phyloP scores from a whole-genome alignment of 2,888 invertebrate species.

The Salticus scenicus region DNA sequence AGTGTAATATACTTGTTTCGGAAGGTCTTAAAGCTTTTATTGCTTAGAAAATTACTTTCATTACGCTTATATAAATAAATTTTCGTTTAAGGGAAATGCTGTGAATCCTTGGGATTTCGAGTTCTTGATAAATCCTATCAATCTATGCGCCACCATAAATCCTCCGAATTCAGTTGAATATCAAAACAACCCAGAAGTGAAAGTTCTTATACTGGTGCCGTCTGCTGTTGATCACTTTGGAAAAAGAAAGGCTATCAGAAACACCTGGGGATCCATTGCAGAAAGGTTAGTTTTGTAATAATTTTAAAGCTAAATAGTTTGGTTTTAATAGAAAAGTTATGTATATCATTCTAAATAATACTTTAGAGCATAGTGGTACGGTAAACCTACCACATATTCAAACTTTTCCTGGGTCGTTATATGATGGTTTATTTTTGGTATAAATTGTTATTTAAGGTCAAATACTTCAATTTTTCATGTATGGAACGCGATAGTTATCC shows the following conservation, averaged over 20 bases:
- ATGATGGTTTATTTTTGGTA: too few species aligned
- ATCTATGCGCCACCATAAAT: constrained; percentile 30
- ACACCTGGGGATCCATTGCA: constrained; percentile 81
- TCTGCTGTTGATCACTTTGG: constrained; percentile 83
- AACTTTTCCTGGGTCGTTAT: too few species aligned
- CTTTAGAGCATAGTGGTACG: too few species aligned
- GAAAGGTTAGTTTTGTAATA: constrained; percentile 30
- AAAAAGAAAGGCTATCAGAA: constrained; percentile 81
- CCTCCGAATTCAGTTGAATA: constrained; percentile 30
- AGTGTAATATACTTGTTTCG: too few species aligned
- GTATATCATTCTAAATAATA: too few species aligned
- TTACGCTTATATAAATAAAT: background rate
- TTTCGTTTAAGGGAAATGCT: background rate
- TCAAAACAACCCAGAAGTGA: constrained; percentile 39
- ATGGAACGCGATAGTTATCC: too few species aligned
- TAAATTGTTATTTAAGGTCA: too few species aligned
- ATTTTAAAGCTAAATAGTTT: too few species aligned
- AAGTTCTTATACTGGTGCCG: constrained; percentile 84
- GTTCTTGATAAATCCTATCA: constrained; percentile 43
- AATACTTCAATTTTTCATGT: too few species aligned
- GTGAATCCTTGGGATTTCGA: constrained; percentile 34
- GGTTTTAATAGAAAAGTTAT: too few species aligned
- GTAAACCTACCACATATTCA: too few species aligned
- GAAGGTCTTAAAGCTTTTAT: background rate
- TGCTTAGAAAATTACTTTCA: background rate